Conservation (phyloP, 2,113 vertebrate genomes). For the Delphinus delphis region DNA sequence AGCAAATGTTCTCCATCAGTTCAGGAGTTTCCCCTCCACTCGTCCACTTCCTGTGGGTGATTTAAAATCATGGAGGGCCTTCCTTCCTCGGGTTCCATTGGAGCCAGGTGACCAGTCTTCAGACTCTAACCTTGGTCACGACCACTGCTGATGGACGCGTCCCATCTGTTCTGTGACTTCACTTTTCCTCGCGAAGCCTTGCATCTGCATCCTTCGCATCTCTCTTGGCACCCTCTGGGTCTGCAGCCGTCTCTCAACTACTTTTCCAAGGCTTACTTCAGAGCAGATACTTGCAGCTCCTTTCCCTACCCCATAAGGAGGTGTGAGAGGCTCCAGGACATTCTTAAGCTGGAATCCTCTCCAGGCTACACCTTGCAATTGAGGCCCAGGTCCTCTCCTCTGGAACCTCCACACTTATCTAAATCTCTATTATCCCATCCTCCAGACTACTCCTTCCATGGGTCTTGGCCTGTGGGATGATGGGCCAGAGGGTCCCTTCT, state of each 20-base stretch:
- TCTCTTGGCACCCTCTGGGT: neutral
- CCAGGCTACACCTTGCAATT: accelerated
- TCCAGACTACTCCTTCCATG: neutral
- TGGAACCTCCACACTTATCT: neutral
- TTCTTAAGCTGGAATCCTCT: neutral
- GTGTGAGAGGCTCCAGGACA: neutral
- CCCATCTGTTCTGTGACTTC: neutral
- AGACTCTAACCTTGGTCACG: accelerated
- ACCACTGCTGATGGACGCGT: accelerated
- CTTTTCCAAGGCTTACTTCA: neutral
- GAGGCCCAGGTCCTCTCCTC: neutral
- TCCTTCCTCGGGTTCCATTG: neutral
- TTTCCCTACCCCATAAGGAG: neutral
- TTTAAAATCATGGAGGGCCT: neutral
- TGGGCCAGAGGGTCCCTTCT: neutral
- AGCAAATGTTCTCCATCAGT: neutral
- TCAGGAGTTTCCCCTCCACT: no score
- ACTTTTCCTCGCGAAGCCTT: no score
- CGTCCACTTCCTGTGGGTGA: neutral
- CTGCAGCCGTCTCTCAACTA: neutral
- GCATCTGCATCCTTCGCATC: accelerated
- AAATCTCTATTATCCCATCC: neutral
- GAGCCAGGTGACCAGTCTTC: neutral
- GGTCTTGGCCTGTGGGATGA: neutral
- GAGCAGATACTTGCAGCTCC: neutral